These are phyloP conservation scores for Drosophila mayaguana DNA, from an alignment of 2,888 invertebrate genomes.

Conservation along the genomic window DNA sequence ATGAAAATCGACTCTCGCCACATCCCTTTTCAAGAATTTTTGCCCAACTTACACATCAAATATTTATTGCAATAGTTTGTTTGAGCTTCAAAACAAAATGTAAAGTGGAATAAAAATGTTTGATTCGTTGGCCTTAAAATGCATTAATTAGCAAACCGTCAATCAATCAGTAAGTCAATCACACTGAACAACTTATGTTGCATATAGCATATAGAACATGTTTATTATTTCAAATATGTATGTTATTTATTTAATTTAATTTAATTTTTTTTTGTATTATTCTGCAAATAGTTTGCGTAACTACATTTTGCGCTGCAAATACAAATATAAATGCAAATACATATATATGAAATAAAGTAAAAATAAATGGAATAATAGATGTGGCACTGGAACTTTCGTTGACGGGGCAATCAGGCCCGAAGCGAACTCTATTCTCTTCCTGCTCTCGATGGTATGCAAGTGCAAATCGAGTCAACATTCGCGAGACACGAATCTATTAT, in stretches of 20 bases:
- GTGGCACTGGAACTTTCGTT: conserved; percentile 34
- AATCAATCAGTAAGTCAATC: conserved; percentile 3
- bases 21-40: background rate
- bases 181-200: background rate
- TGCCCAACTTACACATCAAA: background rate
- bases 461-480: conserved; percentile 65
- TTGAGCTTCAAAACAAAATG: too few species aligned
- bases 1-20: background rate
- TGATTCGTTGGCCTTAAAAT: background rate
- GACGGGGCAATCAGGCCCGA: conserved; percentile 44
- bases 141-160: conserved; percentile 2
- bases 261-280: conserved; percentile 13
- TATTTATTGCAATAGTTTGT: background rate
- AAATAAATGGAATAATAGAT: conserved; percentile 31
- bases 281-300: conserved; percentile 46
- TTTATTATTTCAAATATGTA: conserved; percentile 2
- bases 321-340: background rate
- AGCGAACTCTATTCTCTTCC: conserved; percentile 17
- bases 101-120: background rate
- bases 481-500: conserved; percentile 58
- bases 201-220: background rate
- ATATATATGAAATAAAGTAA: background rate
- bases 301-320: conserved; percentile 40
- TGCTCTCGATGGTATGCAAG: conserved; percentile 24
- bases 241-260: too few species aligned